phyloP scores from a whole-genome alignment of 2,113 vertebrate genomes.

The Holacanthus passer region DNA sequence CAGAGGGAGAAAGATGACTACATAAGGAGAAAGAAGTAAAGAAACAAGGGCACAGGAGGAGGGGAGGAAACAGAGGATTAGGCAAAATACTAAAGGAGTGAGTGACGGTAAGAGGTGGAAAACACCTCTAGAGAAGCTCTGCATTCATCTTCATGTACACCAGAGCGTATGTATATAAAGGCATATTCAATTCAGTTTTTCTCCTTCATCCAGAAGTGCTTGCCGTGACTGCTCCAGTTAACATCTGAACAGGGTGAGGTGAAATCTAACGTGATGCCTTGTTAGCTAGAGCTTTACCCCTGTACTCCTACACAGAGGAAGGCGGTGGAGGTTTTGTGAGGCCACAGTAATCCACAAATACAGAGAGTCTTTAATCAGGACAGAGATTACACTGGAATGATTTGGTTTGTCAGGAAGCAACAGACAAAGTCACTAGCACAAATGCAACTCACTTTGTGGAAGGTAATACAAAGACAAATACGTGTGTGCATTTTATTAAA shows the following conservation, averaged over 20 bases:
- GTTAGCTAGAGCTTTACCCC: slow-evolving; percentile 51
- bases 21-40: slow-evolving; percentile 25
- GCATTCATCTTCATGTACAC: slow-evolving; percentile 7
- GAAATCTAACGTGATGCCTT: slow-evolving; percentile 58
- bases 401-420: slow-evolving; percentile 41
- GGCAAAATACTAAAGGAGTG: slow-evolving; percentile 24
- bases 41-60: slow-evolving; percentile 51
- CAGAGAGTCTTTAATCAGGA: slow-evolving; percentile 63
- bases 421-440: background rate
- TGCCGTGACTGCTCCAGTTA: slow-evolving; percentile 58
- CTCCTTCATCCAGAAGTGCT: slow-evolving; percentile 36
- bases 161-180: slow-evolving; percentile 16
- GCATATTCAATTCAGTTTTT: slow-evolving; percentile 36
- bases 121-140: slow-evolving; percentile 30
- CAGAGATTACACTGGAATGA: slow-evolving; percentile 71
- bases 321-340: slow-evolving; percentile 55
- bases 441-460: slow-evolving; percentile 21
- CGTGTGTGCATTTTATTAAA: background rate
- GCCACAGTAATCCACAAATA: slow-evolving; percentile 66
- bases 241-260: slow-evolving; percentile 58
- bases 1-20: slow-evolving; percentile 14
- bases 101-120: slow-evolving; percentile 34
- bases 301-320: slow-evolving; percentile 43
- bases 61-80: slow-evolving; percentile 30
- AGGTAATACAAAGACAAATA: background rate